These are phyloP conservation scores for Hyperopisus bebe DNA, from an alignment of 2,113 vertebrate genomes.

Conservation along the genomic window DNA sequence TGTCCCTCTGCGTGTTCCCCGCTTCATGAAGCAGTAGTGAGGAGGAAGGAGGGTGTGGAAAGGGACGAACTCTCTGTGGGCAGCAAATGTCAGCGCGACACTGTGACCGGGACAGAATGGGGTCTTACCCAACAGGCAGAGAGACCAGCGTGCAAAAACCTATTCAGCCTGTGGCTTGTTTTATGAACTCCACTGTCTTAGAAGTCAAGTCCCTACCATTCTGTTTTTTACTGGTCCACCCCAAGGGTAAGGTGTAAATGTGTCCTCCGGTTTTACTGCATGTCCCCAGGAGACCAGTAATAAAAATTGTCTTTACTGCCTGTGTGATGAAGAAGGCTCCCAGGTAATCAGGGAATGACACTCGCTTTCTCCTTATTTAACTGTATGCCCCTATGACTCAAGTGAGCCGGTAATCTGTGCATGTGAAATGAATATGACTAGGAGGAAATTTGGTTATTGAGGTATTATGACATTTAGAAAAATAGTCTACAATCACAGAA, in stretches of 20 bases:
- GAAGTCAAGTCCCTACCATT: background rate
- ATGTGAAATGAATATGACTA: slow-evolving; percentile 41
- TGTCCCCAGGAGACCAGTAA: background rate
- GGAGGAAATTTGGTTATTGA: background rate
- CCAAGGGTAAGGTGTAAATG: background rate
- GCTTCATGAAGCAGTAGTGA: background rate
- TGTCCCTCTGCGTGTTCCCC: background rate
- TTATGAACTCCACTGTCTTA: background rate
- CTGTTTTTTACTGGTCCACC: background rate
- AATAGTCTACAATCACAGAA: background rate
- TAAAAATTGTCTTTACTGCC: slow-evolving; percentile 10
- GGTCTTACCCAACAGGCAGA: background rate
- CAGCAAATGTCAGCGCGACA: background rate
- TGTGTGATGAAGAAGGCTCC: background rate
- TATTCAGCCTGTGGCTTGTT: background rate
- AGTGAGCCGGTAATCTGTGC: slow-evolving; percentile 41
- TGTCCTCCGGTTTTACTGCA: background rate
- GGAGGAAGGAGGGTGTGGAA: background rate
- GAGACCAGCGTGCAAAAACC: background rate
- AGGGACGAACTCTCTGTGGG: background rate
- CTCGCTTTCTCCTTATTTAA: background rate
- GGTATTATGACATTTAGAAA: background rate
- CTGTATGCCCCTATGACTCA: background rate
- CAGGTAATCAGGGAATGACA: background rate
- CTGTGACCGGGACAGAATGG: background rate